Evolutionary conservation across 2,888 invertebrate genomes (phyloP).

Genomic region (Orchesellides sinensis): DNA sequence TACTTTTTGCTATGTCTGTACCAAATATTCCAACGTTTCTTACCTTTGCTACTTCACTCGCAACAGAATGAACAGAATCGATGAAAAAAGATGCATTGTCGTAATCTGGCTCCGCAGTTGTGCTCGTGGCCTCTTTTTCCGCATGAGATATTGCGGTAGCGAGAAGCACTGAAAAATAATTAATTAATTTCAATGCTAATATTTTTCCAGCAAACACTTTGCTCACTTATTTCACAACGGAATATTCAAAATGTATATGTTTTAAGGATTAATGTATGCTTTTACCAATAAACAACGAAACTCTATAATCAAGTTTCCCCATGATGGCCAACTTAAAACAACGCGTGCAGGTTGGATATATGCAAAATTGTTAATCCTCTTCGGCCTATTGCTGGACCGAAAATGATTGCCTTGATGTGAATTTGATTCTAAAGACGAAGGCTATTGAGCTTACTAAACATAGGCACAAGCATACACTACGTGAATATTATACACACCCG

Average conservation of each 20-base stretch:
- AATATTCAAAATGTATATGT: not conserved
- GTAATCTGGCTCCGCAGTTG: constrained; percentile 37
- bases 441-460: constrained; percentile 4
- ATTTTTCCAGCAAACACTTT: not conserved
- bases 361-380: constrained; percentile 38
- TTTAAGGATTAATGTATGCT: not conserved
- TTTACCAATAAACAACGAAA: constrained; percentile 28
- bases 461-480: constrained; percentile 19
- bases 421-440: constrained; percentile 3
- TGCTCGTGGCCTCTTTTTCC: not conserved
- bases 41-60: constrained; percentile 70
- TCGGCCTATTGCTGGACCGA: constrained; percentile 65
- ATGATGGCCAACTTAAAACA: constrained; percentile 21
- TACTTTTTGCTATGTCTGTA: too few species aligned
- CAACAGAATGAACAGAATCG: constrained; percentile 67
- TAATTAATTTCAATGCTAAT: too few species aligned
- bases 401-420: constrained; percentile 42
- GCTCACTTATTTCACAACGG: not conserved
- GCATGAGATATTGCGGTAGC: not conserved
- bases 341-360: too few species aligned
- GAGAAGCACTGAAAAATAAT: constrained; percentile 39
- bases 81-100: constrained; percentile 65
- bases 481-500: too few species aligned
- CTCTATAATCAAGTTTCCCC: constrained; percentile 45
- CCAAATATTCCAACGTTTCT: not conserved